Evolutionary conservation across 2,888 invertebrate species (phyloP).

Genomic region (Liopterus haemorrhoidalis): DNA sequence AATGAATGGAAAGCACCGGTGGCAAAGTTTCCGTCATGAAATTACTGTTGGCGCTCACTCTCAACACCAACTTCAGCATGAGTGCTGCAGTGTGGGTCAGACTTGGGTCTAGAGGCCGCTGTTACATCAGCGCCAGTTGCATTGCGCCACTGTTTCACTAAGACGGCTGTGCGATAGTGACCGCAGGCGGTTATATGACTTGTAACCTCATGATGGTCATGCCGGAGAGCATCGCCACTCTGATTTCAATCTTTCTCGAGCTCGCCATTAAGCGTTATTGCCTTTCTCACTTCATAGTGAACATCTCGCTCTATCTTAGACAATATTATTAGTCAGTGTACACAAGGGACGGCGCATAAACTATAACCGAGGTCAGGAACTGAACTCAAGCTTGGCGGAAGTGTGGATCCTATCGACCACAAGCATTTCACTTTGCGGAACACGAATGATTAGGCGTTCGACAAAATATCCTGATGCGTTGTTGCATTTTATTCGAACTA

Average conservation of each 20-base stretch:
- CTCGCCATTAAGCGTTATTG: too few species aligned
- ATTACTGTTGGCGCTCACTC: slow-evolving; percentile 60
- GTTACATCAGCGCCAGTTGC: neutral
- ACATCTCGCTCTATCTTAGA: too few species aligned
- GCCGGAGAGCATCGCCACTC: too few species aligned
- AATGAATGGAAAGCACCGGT: slow-evolving; percentile 52
- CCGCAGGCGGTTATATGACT: slow-evolving; percentile 6
- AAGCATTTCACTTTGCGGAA: too few species aligned
- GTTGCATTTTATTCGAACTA: too few species aligned
- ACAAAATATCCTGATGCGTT: too few species aligned
- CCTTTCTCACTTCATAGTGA: too few species aligned
- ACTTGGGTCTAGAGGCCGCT: slow-evolving; percentile 29
- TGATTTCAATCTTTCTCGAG: slow-evolving; percentile 11
- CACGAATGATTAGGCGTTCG: too few species aligned
- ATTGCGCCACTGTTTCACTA: neutral
- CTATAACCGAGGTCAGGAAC: slow-evolving; percentile 5
- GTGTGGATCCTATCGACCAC: slow-evolving; percentile 1
- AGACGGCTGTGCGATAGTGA: slow-evolving; percentile 5
- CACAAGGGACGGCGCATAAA: slow-evolving; percentile 10
- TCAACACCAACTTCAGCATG: slow-evolving; percentile 62
- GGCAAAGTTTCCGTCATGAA: slow-evolving; percentile 53
- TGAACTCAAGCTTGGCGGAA: too few species aligned
- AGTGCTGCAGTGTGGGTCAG: slow-evolving; percentile 58
- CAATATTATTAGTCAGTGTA: slow-evolving; percentile 13
- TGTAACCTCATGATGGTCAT: neutral